Conservation (phyloP, 2,797 vertebrate genomes). For the Petrocephalus sullivani region DNA sequence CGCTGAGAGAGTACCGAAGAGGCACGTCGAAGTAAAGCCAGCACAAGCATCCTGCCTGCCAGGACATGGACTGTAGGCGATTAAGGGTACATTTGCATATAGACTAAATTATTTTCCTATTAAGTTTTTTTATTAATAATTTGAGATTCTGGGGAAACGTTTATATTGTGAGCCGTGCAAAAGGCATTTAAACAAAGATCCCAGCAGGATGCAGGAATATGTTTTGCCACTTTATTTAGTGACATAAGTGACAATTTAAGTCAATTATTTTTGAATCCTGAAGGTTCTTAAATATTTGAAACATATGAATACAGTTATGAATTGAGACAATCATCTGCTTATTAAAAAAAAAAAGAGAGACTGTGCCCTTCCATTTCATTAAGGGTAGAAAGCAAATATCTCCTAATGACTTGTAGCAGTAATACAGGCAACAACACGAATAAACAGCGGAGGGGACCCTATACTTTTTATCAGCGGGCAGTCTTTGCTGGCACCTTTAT, state of each 20-base stretch:
- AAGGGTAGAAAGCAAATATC: background rate
- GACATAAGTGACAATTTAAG: conserved; percentile 1
- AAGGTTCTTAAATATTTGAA: background rate
- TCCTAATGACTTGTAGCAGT: background rate
- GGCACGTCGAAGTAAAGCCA: background rate
- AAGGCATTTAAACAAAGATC: background rate
- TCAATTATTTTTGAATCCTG: background rate
- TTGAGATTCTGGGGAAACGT: background rate
- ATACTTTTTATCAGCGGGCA: background rate
- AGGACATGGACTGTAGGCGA: background rate
- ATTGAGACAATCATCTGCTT: background rate
- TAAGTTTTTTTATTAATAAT: background rate
- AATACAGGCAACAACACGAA: background rate
- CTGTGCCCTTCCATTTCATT: background rate
- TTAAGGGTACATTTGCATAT: background rate
- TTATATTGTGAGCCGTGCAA: background rate
- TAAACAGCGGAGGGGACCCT: background rate
- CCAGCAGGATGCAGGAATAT: conserved; percentile 3
- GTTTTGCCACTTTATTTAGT: background rate
- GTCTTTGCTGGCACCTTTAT: background rate
- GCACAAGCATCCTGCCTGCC: background rate
- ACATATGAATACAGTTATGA: background rate
- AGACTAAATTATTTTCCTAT: background rate
- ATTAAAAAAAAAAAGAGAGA: background rate
- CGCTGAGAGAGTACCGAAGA: background rate